Evolutionary conservation across 2,888 invertebrate genomes (phyloP).

Genomic region (Callyntrura sp.): DNA sequence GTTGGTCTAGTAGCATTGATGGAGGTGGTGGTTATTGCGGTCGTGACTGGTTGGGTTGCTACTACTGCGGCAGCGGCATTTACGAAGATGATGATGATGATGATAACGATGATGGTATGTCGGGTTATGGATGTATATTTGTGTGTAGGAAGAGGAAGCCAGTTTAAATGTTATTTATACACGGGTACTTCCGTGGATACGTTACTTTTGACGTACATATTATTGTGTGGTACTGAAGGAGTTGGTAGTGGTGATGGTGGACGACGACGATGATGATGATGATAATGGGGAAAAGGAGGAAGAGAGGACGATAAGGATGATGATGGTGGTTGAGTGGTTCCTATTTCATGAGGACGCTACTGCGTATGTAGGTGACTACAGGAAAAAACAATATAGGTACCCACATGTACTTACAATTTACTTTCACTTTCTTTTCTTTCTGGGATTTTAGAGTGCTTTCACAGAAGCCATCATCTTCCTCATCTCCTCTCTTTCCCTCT

Average conservation of each 20-base stretch:
- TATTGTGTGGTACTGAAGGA: not conserved
- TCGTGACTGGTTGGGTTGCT: not conserved
- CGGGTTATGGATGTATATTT: too few relatives aligned
- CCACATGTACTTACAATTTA: not conserved
- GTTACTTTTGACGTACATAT: not conserved
- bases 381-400: too few relatives aligned
- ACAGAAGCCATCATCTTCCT: constrained; percentile 56
- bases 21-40: too few relatives aligned
- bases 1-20: too few relatives aligned
- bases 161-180: constrained; percentile 28
- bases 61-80: not conserved
- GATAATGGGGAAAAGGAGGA: too few relatives aligned
- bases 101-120: too few relatives aligned
- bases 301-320: too few relatives aligned
- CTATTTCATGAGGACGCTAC: too few relatives aligned
- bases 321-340: constrained; percentile 35
- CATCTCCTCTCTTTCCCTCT: constrained; percentile 15
- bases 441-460: constrained; percentile 15
- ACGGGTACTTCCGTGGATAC: not conserved
- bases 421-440: not conserved
- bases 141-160: not conserved
- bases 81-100: too few relatives aligned
- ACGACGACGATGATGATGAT: constrained; percentile 22
- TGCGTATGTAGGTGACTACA: too few relatives aligned
- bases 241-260: constrained; percentile 18